Evolutionary conservation across 2,888 invertebrate species (phyloP).

Genomic region (Archaeoteleia sp.): DNA sequence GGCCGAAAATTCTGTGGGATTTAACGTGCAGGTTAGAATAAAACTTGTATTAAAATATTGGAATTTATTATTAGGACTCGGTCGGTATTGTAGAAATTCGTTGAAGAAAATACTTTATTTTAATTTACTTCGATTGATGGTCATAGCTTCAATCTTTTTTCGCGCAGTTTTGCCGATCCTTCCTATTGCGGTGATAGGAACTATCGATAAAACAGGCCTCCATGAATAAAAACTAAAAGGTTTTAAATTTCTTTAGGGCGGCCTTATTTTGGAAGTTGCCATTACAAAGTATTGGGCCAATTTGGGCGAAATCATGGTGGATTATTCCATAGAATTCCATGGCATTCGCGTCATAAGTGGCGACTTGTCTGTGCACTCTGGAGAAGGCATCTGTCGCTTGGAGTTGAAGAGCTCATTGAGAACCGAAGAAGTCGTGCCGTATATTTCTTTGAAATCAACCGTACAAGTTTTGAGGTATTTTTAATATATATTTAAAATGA

Average conservation of each 20-base stretch:
- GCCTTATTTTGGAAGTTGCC: constrained; percentile 89
- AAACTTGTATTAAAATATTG: too few species aligned
- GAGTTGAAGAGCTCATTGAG: constrained; percentile 82
- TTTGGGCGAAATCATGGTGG: constrained; percentile 84
- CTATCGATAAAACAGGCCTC: too few species aligned
- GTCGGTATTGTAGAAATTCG: too few species aligned
- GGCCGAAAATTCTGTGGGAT: constrained; percentile 82
- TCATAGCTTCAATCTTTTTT: too few species aligned
- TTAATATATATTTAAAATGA: too few species aligned
- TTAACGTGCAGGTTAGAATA: constrained; percentile 87
- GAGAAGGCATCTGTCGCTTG: constrained; percentile 84
- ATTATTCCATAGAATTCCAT: constrained; percentile 87
- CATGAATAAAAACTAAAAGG: constrained; percentile 1
- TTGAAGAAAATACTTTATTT: too few species aligned
- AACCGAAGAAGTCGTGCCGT: constrained; percentile 87
- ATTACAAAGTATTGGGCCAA: constrained; percentile 97
- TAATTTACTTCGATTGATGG: too few species aligned
- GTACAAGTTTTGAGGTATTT: constrained; percentile 84
- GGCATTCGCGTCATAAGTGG: constrained; percentile 84
- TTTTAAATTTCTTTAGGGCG: constrained; percentile 76
- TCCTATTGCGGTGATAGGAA: too few species aligned
- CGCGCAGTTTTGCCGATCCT: too few species aligned
- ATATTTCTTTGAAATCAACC: constrained; percentile 83
- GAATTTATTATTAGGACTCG: too few species aligned
- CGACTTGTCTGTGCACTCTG: constrained; percentile 83